A percentile compares a stretch with the other conserved stretches of the same genome.
phyloP scores from a whole-genome alignment of 2,797 vertebrate species.

The Poeciliopsis turneri region DNA sequence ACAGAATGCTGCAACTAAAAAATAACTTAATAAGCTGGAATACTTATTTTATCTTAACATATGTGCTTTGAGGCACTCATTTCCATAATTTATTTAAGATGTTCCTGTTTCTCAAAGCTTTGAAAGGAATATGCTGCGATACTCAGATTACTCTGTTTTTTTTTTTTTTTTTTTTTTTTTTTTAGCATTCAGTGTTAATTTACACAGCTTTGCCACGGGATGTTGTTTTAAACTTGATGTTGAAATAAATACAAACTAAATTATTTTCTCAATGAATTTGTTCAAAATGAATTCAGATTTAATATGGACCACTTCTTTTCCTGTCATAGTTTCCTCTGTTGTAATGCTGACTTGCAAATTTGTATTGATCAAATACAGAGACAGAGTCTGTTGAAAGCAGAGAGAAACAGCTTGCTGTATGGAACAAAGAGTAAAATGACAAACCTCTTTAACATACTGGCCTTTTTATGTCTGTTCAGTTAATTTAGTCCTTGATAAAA shows the following conservation, averaged over 20 bases:
- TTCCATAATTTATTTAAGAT: background rate
- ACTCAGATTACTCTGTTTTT: background rate
- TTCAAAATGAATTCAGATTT: background rate
- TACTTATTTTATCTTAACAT: background rate
- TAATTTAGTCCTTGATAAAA: constrained; percentile 2
- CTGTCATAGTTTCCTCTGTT: background rate
- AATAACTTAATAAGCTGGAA: background rate
- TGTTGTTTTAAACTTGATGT: background rate
- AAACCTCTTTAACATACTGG: background rate
- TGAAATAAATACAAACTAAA: background rate
- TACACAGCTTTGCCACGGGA: background rate
- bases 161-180: background rate
- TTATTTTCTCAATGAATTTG: background rate
- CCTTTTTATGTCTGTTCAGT: background rate
- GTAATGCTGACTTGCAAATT: background rate
- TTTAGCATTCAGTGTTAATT: background rate
- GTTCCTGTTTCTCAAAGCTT: background rate
- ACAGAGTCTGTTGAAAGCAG: background rate
- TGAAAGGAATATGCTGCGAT: background rate
- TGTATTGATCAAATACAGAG: background rate
- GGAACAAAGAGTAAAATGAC: background rate
- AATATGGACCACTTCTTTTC: background rate
- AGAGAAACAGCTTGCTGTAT: background rate
- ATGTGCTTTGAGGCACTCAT: background rate
- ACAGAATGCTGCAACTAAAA: background rate